Base-by-base conservation (phyloP, 2,113 vertebrate genomes). In the Rhinopomastus cyanomelas region DNA sequence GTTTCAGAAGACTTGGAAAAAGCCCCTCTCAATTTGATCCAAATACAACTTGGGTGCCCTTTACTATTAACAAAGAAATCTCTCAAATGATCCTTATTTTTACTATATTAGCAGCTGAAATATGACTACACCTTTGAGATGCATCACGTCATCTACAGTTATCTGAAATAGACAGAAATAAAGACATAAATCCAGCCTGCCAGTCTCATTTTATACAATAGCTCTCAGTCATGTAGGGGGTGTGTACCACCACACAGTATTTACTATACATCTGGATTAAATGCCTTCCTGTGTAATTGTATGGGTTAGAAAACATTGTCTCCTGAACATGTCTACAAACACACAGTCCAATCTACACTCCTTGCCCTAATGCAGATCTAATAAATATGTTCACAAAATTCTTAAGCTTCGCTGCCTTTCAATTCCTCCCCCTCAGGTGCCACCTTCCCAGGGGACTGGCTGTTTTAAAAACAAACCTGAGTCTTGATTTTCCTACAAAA, bases 401-500 rank as follows among this genome's bases (percentile, higher is more conserved):
- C 87, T 95, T 85, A 87, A 55, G 20, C 65, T 83, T 95, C 81
- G 36, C 65, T 92, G 87, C 84, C 81, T 96, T 96, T 93, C 71
- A 75, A 46, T 94, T 71, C 67, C 61, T 73, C 26, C 69, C 55
- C 61, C 85, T 92, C 94, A 78, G 80, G 69, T 92, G 46, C 52
- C 84, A 34, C 61, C 57, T 95, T 89, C 84, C 89, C 79, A 82
- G n/a, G 81, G 86, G 92, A 88, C 59, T n/a, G 76, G n/a, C 59
- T 78, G 34, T 91, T 94, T 93, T 88, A 87, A 94, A 94, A 92
- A 61, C 80, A 90, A 89, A 94, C 91, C 88, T 86, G 29, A 82
- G 42, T 86, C 86, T 87, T 92, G 68, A 89, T 93, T 93, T 95
- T 36, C 91, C 74, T 95, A 75, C 73, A 92, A 96, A 95, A 93